Evolutionary conservation across 1,140 invertebrate genomes (phyloP), one percentile per base, ranked within the genome.

Genomic region (Zeugodacus cucurbitae): DNA sequence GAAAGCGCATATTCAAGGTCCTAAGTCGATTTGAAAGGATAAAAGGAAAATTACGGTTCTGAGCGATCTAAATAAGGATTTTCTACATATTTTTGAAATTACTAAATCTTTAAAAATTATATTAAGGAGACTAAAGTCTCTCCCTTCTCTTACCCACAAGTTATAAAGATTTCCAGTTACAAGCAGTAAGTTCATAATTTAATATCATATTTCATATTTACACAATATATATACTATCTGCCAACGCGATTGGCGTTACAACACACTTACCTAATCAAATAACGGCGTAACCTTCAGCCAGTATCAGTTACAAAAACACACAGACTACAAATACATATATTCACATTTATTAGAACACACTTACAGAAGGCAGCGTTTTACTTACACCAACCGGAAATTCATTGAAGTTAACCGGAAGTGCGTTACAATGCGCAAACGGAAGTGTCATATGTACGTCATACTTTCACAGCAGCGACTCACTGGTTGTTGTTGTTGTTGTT

Each of bases 371-470:
- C 10, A 54, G 48, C 7, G 2, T 41, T 82, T 48, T 82, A 26
- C 37, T 37, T 74, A 17, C 37, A 44, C 11, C 37, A n/a, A 41
- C 4, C 70, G 70, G 70, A 74, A 44, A 41, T 44, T 74, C 70
- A 74, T 74, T 74, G 70, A 41, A 74, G 34, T 34, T 74, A n/a
- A 41, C 70, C 70, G 70, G 70, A 74, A 74, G 70, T 41, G 70
- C 29, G 32, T 10, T 37, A 74, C 34, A 74, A 74, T 44, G 34
- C 22, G 70, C 7, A 41, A 29, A n/a, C 70, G 70, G 70, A 74
- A 74, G 37, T 74, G 70, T n/a, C 70, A 74, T 37, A 41, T 34
- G 70, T 32, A 74, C 26, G 22, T 41, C 2, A 22, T 6, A 5
- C 70, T 44, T 44, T 67, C n/a, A 67, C 17, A 44, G 17, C 1